Conservation (phyloP, 2,113 vertebrate species). For the Ceratotherium simum region DNA sequence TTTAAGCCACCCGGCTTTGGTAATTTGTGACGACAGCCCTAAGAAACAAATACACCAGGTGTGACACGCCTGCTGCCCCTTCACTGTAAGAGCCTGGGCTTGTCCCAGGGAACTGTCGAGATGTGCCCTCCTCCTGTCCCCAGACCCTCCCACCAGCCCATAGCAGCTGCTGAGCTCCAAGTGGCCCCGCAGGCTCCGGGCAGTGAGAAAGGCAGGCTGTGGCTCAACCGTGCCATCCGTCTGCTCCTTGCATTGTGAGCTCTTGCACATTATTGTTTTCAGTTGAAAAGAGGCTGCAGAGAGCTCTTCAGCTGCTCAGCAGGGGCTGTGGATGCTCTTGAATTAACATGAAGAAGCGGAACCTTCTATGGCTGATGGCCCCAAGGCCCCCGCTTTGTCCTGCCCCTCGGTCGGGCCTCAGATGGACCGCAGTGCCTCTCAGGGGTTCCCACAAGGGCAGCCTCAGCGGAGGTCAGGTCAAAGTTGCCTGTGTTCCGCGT, state of each 20-base stretch:
- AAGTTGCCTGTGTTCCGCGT: fast-evolving
- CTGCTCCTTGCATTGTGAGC: background rate
- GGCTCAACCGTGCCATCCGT: background rate
- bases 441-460: background rate
- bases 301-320: conserved; percentile 35
- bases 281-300: conserved; percentile 39
- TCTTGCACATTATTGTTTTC: conserved; percentile 54
- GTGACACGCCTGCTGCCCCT: fast-evolving
- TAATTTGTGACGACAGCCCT: background rate
- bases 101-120: fast-evolving
- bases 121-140: background rate
- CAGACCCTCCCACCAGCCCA: background rate
- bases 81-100: background rate
- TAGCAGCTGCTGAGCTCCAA: background rate
- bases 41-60: background rate
- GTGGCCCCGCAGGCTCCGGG: background rate
- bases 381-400: background rate
- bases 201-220: background rate
- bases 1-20: background rate
- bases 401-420: background rate
- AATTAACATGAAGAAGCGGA: conserved; percentile 23
- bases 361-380: background rate
- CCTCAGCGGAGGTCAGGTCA: background rate
- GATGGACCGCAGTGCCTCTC: background rate
- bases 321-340: background rate